phyloP scores from a whole-genome alignment of 2,797 vertebrate species.

The Periophthalmus magnuspinnatus region DNA sequence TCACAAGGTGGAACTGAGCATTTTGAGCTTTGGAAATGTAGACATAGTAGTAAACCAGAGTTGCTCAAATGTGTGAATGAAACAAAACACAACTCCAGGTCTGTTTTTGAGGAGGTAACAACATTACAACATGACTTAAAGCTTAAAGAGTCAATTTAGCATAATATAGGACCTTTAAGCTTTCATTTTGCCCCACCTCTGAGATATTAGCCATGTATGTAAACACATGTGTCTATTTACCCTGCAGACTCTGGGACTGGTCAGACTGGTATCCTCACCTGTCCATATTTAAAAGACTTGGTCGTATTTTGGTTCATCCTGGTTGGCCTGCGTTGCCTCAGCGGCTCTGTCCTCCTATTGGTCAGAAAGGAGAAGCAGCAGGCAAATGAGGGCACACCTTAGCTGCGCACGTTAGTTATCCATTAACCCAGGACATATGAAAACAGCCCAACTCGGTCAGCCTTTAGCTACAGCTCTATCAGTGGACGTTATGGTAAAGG shows the following conservation, averaged over 20 bases:
- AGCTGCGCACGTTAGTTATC: conserved; percentile 73
- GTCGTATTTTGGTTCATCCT: conserved; percentile 41
- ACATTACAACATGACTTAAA: too few relatives aligned
- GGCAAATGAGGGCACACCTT: conserved; percentile 62
- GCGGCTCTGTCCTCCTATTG: conserved; percentile 50
- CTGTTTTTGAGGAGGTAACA: too few relatives aligned
- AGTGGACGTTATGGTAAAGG: conserved; percentile 30
- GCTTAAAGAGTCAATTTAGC: too few relatives aligned
- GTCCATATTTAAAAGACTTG: conserved; percentile 16
- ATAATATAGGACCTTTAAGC: too few relatives aligned
- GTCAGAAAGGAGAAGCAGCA: conserved; percentile 26
- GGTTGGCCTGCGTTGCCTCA: conserved; percentile 22
- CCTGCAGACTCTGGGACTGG: background rate
- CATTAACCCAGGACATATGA: conserved; percentile 74
- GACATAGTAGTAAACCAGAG: too few relatives aligned
- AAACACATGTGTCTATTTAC: background rate
- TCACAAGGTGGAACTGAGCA: too few relatives aligned
- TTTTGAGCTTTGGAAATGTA: too few relatives aligned
- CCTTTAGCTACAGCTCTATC: conserved; percentile 74
- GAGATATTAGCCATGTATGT: too few relatives aligned
- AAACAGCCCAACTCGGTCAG: conserved; percentile 66
- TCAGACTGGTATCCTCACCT: conserved; percentile 10
- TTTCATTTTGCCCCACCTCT: too few relatives aligned
- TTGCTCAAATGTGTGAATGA: too few relatives aligned
- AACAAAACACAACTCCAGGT: too few relatives aligned